A percentile compares a stretch with the other conserved stretches of the same genome.
phyloP scores from a whole-genome alignment of 2,113 vertebrate species.

The Ailurus styani region DNA sequence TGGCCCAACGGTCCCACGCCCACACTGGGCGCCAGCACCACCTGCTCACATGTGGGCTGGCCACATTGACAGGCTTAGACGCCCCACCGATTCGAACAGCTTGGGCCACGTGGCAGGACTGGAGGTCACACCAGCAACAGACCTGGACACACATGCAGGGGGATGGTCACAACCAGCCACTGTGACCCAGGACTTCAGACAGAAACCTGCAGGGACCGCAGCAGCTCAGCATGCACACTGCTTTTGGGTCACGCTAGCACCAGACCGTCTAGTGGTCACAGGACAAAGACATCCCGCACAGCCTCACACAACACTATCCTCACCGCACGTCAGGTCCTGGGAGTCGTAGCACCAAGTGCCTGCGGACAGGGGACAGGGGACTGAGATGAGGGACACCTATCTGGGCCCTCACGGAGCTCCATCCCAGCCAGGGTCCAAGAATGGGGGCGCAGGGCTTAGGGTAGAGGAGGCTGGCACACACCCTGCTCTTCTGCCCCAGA shows the following conservation, averaged over 20 bases:
- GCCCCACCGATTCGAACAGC: neutral
- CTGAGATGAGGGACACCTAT: neutral
- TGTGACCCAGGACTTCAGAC: neutral
- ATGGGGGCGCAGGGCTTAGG: neutral
- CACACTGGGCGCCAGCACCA: neutral
- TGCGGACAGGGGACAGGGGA: neutral
- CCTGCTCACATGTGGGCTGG: neutral
- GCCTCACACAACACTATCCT: conserved; percentile 26
- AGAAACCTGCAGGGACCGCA: neutral
- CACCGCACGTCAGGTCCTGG: conserved; percentile 73
- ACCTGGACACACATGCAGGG: neutral
- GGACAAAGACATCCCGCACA: fast-evolving
- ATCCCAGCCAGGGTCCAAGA: neutral
- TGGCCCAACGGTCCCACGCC: neutral
- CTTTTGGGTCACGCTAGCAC: neutral
- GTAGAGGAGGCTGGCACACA: neutral
- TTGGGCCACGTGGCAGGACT: neutral
- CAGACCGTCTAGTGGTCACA: neutral
- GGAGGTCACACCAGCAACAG: neutral
- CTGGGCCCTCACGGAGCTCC: neutral
- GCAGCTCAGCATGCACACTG: neutral
- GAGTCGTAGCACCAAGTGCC: conserved; percentile 78
- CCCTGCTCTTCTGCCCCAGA: neutral
- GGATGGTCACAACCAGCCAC: neutral
- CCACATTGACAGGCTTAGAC: neutral